Percentiles rank a stretch among this genome's conserved stretches.
phyloP scores from a whole-genome alignment of 2,113 vertebrate genomes.

The Odontesthes bonariensis region DNA sequence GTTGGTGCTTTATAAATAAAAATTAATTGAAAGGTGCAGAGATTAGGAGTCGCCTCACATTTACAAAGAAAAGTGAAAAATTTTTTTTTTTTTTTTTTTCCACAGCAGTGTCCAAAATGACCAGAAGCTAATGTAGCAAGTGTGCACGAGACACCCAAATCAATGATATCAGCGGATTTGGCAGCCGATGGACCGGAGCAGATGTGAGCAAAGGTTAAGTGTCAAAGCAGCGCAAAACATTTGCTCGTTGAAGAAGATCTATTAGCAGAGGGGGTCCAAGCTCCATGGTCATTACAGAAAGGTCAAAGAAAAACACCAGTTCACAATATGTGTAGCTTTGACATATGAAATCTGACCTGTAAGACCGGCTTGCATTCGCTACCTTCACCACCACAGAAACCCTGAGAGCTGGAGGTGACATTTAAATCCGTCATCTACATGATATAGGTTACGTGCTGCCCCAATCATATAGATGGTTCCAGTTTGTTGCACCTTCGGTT shows the following conservation, averaged over 20 bases:
- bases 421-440: not conserved
- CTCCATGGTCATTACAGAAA: constrained; percentile 53
- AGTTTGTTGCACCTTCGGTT: too few species aligned
- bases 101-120: constrained; percentile 1
- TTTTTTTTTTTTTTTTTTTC: too few species aligned
- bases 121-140: not conserved
- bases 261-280: constrained; percentile 22
- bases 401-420: not conserved
- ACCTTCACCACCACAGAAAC: not conserved
- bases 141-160: constrained; percentile 41
- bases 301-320: constrained; percentile 52
- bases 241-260: constrained; percentile 45
- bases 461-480: too few species aligned
- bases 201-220: constrained; percentile 70
- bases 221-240: constrained; percentile 61
- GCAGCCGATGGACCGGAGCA: constrained; percentile 43
- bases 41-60: constrained; percentile 9
- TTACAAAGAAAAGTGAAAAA: not conserved
- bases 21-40: constrained; percentile 1
- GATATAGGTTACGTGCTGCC: too few species aligned
- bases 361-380: not conserved
- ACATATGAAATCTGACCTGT: constrained; percentile 9
- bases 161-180: constrained; percentile 57
- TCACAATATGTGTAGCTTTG: constrained; percentile 1
- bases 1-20: too few species aligned